These are phyloP conservation scores for Phataginus tricuspis DNA, from an alignment of 2,797 vertebrate species.

Conservation along the genomic window DNA sequence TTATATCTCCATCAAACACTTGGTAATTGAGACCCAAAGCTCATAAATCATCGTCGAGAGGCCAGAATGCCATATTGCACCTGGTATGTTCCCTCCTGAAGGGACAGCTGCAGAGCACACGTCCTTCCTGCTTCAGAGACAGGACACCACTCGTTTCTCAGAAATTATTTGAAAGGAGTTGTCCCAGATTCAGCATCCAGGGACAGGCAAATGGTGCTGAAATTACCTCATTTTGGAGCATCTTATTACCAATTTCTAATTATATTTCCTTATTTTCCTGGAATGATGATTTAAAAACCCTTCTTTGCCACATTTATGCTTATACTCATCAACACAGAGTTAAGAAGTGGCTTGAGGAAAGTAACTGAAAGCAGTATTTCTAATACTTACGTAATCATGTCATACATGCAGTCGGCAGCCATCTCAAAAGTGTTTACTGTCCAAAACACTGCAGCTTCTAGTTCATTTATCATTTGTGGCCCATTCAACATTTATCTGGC, in stretches of 20 bases:
- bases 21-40: slow-evolving; percentile 47
- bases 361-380: slow-evolving; percentile 11
- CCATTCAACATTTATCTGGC: not conserved
- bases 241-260: not conserved
- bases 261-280: not conserved
- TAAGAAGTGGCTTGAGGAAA: not conserved
- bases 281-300: not conserved
- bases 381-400: not conserved
- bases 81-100: slow-evolving; percentile 17
- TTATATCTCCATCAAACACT: slow-evolving; percentile 56
- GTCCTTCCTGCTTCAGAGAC: not conserved
- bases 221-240: not conserved
- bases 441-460: not conserved
- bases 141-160: not conserved
- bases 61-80: slow-evolving; percentile 22
- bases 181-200: not conserved
- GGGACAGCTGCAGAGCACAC: slow-evolving; percentile 53
- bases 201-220: not conserved
- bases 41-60: slow-evolving; percentile 63
- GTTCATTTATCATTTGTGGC: not conserved
- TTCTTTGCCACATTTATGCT: not conserved
- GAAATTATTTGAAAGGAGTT: slow-evolving; percentile 22
- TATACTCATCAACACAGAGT: not conserved
- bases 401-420: not conserved
- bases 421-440: not conserved